Conservation (phyloP, 2,113 vertebrate species). For the Ammospiza nelsoni region DNA sequence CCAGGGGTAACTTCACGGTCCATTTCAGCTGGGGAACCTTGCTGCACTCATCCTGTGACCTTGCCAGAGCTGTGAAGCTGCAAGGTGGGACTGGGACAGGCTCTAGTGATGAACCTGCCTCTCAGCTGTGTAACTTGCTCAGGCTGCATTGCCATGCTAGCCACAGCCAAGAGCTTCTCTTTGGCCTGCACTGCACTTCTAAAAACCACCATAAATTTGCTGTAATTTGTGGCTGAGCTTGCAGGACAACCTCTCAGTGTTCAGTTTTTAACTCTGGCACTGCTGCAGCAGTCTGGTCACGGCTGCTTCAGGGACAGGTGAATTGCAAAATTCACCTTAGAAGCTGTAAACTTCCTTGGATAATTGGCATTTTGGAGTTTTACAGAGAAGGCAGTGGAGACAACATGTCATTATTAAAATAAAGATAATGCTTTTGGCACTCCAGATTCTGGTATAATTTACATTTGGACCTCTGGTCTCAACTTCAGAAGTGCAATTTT, state of each 20-base stretch:
- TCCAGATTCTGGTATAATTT: neutral
- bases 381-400: neutral
- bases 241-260: neutral
- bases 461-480: neutral
- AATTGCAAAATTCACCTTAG: neutral
- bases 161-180: neutral
- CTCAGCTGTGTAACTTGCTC: rapidly evolving
- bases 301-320: neutral
- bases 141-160: neutral
- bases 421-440: neutral
- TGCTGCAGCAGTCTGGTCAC: neutral
- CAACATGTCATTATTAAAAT: neutral
- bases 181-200: neutral
- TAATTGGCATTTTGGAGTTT: neutral
- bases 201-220: neutral
- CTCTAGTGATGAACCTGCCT: neutral
- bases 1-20: rapidly evolving
- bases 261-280: neutral
- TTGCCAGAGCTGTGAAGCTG: neutral
- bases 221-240: neutral
- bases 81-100: neutral
- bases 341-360: neutral
- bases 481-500: neutral
- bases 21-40: neutral
- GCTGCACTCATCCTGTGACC: neutral